Percentiles rank a stretch among this genome's conserved stretches.
phyloP scores from a whole-genome alignment of 2,888 invertebrate genomes.

The Heliconius cydno region DNA sequence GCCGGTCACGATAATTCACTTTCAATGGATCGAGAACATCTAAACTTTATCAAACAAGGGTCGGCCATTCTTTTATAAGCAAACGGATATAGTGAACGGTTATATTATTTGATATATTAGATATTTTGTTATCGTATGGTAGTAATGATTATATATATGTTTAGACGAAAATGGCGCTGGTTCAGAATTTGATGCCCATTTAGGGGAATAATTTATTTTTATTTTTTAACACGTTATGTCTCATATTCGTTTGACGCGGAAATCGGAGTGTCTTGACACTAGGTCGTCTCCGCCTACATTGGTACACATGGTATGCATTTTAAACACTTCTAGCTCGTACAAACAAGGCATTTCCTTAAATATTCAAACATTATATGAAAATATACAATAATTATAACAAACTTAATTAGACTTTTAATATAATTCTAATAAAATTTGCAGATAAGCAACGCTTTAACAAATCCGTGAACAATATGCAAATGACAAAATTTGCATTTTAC shows the following conservation, averaged over 20 bases:
- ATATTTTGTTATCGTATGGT: neutral
- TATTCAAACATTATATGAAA: neutral
- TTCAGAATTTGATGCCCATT: no score
- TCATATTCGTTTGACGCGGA: no score
- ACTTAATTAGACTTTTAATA: slow-evolving; percentile 10
- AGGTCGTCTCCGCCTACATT: no score
- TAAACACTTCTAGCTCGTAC: neutral
- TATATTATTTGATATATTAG: neutral
- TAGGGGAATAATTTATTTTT: no score
- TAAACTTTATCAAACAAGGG: slow-evolving; percentile 37
- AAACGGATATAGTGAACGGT: neutral
- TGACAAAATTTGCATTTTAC: slow-evolving; percentile 42
- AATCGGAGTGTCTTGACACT: no score
- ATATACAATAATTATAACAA: neutral
- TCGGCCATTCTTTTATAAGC: slow-evolving; percentile 24
- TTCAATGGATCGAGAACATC: slow-evolving; percentile 37
- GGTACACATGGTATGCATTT: no score
- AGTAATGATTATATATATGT: neutral
- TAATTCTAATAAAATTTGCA: neutral
- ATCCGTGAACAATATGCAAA: slow-evolving; percentile 42
- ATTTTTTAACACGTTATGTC: no score
- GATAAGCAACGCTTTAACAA: slow-evolving; percentile 15
- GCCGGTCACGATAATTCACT: slow-evolving; percentile 41
- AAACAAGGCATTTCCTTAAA: neutral
- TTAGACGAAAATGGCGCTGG: no score